phyloP scores from a whole-genome alignment of 2,797 vertebrate genomes.

The Harpagifer antarcticus region DNA sequence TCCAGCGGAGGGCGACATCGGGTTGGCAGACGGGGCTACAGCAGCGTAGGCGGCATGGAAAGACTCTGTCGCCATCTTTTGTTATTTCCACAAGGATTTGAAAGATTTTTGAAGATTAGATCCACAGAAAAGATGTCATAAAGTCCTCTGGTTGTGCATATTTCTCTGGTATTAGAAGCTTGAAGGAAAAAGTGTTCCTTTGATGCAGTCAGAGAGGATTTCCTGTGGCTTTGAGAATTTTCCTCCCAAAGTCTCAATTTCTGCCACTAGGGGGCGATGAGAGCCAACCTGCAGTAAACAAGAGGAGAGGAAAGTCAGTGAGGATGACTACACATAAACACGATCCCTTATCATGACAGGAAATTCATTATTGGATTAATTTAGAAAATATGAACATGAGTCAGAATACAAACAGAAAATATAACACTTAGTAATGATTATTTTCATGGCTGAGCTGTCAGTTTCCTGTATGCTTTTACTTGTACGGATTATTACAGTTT shows the following conservation, averaged over 20 bases:
- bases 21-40: slow-evolving; percentile 39
- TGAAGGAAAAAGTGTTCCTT: slow-evolving; percentile 8
- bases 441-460: neutral
- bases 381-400: neutral
- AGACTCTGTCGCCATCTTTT: slow-evolving; percentile 65
- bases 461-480: too few species aligned
- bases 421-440: neutral
- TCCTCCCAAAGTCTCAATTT: slow-evolving; percentile 26
- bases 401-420: neutral
- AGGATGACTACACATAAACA: slow-evolving; percentile 1
- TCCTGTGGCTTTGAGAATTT: slow-evolving; percentile 61
- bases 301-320: slow-evolving; percentile 8
- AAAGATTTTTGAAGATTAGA: slow-evolving; percentile 14
- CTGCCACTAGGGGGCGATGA: slow-evolving; percentile 55
- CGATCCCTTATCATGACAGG: neutral
- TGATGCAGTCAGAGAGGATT: slow-evolving; percentile 44
- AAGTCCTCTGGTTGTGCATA: slow-evolving; percentile 61
- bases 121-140: slow-evolving; percentile 54
- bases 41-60: slow-evolving; percentile 56
- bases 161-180: neutral
- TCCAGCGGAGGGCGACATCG: slow-evolving; percentile 41
- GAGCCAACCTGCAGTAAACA: slow-evolving; percentile 43
- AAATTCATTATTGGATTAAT: neutral
- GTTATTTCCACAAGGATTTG: neutral
- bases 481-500: too few species aligned